phyloP scores from a whole-genome alignment of 2,888 invertebrate species.

The Elegia similella region DNA sequence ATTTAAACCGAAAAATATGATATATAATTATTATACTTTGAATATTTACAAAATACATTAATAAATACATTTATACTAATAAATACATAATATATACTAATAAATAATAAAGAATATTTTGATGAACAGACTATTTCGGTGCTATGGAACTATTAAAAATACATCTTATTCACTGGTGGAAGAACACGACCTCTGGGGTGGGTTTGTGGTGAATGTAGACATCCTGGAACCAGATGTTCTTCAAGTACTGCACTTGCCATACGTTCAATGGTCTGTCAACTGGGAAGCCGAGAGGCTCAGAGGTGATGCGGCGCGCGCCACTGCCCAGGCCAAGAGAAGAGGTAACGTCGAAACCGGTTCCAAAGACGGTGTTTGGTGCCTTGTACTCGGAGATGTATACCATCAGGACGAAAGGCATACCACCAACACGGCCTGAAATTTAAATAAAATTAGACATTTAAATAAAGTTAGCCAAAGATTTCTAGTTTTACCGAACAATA shows the following conservation, averaged over 20 bases:
- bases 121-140: no score
- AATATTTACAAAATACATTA: no score
- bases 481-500: not conserved
- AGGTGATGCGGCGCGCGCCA: constrained; percentile 67
- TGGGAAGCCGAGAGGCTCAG: constrained; percentile 79
- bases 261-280: constrained; percentile 74
- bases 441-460: constrained; percentile 1
- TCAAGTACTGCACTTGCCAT: constrained; percentile 54
- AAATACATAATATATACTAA: no score
- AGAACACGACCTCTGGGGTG: constrained; percentile 51
- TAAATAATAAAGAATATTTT: no score
- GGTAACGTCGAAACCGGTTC: constrained; percentile 67
- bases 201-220: constrained; percentile 78
- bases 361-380: constrained; percentile 59
- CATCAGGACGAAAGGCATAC: constrained; percentile 83
- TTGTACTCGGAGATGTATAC: constrained; percentile 81
- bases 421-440: constrained; percentile 61
- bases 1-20: no score
- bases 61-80: no score
- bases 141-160: not conserved
- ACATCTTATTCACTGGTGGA: not conserved
- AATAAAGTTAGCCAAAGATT: not conserved
- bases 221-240: constrained; percentile 75
- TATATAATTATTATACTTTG: no score
- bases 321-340: constrained; percentile 74